Percentiles rank a stretch among this genome's conserved stretches.
These are phyloP conservation scores for Gandaritis pyraliata DNA, from an alignment of 2,888 invertebrate genomes.

Conservation along the genomic window DNA sequence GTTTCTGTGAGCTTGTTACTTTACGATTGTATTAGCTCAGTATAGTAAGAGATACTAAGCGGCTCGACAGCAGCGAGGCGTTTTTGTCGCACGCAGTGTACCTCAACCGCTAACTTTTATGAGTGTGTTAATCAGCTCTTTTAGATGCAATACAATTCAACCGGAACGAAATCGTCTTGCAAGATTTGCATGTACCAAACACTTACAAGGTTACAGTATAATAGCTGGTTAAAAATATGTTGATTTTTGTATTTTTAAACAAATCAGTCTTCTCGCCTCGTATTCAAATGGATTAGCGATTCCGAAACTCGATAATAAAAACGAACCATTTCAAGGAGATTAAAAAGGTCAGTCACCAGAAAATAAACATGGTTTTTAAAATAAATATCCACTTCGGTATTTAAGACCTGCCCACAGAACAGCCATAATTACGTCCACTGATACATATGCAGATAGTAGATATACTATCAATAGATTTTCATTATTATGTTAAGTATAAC, in stretches of 20 bases:
- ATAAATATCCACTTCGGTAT: not conserved
- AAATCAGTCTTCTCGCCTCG: not conserved
- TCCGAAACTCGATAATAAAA: constrained; percentile 8
- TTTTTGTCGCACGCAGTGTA: too few species aligned
- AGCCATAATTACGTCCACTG: too few species aligned
- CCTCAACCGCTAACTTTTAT: too few species aligned
- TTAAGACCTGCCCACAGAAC: too few species aligned
- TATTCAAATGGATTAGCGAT: constrained; percentile 16
- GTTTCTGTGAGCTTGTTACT: too few species aligned
- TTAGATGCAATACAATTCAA: not conserved
- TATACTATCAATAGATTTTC: too few species aligned
- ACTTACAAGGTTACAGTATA: not conserved
- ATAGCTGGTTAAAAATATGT: constrained; percentile 3
- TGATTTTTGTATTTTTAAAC: constrained; percentile 1
- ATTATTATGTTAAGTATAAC: too few species aligned
- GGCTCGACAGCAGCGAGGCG: too few species aligned
- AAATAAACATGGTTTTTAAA: not conserved
- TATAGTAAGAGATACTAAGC: too few species aligned
- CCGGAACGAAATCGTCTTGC: not conserved
- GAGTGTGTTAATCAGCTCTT: not conserved
- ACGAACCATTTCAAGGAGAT: constrained; percentile 8
- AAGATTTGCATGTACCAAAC: not conserved
- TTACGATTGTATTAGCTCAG: too few species aligned
- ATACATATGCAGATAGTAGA: too few species aligned
- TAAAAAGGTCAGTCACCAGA: constrained; percentile 5